Evolutionary conservation across 1,140 invertebrate genomes (phyloP), one percentile per base, ranked within the genome.

Genomic region (Pararge aegeria): DNA sequence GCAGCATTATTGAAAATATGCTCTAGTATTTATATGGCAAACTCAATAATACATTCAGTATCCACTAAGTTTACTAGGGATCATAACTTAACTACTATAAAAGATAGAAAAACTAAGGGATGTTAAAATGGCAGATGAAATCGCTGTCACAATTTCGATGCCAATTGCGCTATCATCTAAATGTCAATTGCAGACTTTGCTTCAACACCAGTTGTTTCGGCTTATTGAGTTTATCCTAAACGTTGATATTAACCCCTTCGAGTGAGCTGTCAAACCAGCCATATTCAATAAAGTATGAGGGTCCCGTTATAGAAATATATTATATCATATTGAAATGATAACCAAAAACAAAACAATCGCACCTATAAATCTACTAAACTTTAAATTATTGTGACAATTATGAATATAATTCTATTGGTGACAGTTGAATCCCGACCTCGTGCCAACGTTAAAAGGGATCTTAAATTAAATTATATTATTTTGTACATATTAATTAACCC

Each of bases 401-500:
- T 64, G 67, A 72, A 70, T 24, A 83, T 87, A 85, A 84, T 78
- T 88, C 73, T 82, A 78, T 78, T 73, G 73, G 80, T 87, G 83
- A 85, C 83, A 86, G 83, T 80, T 69, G 80, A 83, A 76, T 77
- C 75, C 66, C 57, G 78, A 87, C 75, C 83, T 86, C 83, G 79
- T 82, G 84, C 79, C 83, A 68, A 73, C 61, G 75, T 72, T 85
- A 87, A 83, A 81, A 80, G 77, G 75, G 76, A 80, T 69, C 70
- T 85, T 85, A 82, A 86, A 81, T 87, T 83, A 79, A 83, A 89
- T 84, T 82, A 80, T 87, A 85, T 85, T 83, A 84, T 85, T 79
- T 77, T 78, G 69, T 84, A 89, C 84, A 83, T 89, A 86, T 87
- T 89, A 89, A 89, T 89, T 89, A 89, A 89, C 84, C 86, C 86